Base-by-base conservation (phyloP, 2,888 invertebrate genomes). In the Belgica antarctica region DNA sequence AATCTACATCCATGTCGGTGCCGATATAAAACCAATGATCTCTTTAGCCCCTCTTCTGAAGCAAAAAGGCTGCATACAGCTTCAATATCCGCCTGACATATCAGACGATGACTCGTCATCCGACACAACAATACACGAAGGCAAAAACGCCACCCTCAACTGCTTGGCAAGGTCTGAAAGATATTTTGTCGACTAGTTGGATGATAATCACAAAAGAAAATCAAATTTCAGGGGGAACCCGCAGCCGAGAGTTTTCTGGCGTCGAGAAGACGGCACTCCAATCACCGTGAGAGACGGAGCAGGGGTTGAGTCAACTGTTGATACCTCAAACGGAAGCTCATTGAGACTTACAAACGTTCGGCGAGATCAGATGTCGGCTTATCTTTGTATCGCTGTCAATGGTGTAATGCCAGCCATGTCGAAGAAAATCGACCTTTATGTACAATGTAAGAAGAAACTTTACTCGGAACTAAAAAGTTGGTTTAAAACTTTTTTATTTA, bases 81-180 rank as follows among this genome's bases (percentile, higher is more conserved):
- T 90, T 24, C 84, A 88, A 77, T 89, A 89, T 89, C 89, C 90
- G 59, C 90, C 90, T 34, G 89, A 90, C 76, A 90, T 90, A 75
- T 82, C 89, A 70, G 87, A 89, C 76, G 85, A 87, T 75, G 88
- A 89, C 72, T 90, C 90, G 17, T 89, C 89, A 73, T 87, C 89
- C 0, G 90, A 90, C 77, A 79, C 89, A 71, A 85, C 88, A 25
- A 86, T 88, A 12, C 82, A 84, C 72, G 90, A 90, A 77, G 89
- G 89, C 0, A 87, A 88, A 72, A 89, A 90, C 74, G 86, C 88
- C 17, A 88, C 88, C 47, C 81, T 91, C 59, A 84, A 86, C 73
- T 91, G 90, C 78, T 85, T 82, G 75, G 89, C 89, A 10, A 86
- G n/a, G n/a, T n/a, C n/a, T n/a, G n/a, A n/a, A n/a, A n/a, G n/a